Percentiles rank a stretch among this genome's conserved stretches.
Conservation (phyloP, 2,888 invertebrate species). For the Cataglyphis cursor region DNA sequence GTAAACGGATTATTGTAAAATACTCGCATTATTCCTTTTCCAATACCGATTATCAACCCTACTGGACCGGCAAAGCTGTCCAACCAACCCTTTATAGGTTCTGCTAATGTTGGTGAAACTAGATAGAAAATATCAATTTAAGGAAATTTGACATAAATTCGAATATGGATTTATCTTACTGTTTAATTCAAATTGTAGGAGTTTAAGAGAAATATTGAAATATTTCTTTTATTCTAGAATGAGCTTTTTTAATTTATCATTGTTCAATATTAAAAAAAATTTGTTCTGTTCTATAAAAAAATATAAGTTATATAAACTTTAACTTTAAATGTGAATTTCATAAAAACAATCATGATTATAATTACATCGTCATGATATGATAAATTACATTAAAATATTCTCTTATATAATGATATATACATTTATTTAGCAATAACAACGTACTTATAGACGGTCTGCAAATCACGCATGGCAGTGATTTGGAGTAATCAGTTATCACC, state of each 20-base stretch:
- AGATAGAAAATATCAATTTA: slow-evolving; percentile 67
- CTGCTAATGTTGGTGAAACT: slow-evolving; percentile 90
- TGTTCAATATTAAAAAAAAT: neutral
- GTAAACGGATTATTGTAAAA: slow-evolving; percentile 89
- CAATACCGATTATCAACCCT: slow-evolving; percentile 91
- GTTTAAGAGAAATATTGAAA: neutral
- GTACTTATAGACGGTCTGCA: slow-evolving; percentile 96
- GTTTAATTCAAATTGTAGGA: neutral
- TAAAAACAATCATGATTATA: neutral
- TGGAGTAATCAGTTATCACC: slow-evolving; percentile 90
- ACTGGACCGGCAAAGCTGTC: slow-evolving; percentile 97
- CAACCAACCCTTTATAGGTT: slow-evolving; percentile 93
- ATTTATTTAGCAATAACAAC: neutral
- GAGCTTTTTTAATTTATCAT: neutral
- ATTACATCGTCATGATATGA: neutral
- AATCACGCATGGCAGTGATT: slow-evolving; percentile 91
- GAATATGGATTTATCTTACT: neutral
- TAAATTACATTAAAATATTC: neutral
- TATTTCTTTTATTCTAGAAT: neutral
- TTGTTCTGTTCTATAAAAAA: neutral
- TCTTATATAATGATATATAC: neutral
- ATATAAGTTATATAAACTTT: neutral
- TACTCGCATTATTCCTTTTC: slow-evolving; percentile 93
- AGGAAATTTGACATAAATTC: slow-evolving; percentile 9
- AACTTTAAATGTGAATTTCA: neutral